phyloP scores from a whole-genome alignment of 2,113 vertebrate species.

The Chaetops frenatus region DNA sequence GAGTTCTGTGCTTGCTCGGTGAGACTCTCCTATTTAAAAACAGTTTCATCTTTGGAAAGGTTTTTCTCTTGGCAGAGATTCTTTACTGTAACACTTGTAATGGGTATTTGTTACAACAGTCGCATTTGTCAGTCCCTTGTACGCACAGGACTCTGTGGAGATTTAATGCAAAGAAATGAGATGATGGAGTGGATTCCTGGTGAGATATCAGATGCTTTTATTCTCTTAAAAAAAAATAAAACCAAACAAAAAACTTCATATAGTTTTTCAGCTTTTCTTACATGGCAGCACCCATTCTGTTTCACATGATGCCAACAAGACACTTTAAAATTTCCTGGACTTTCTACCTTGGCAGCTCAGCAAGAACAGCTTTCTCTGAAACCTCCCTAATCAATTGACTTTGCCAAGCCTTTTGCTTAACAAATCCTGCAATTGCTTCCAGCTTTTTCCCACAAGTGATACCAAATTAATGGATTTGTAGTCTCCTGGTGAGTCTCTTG shows the following conservation, averaged over 20 bases:
- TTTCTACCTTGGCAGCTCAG: conserved; percentile 47
- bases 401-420: conserved; percentile 61
- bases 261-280: neutral
- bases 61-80: neutral
- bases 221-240: neutral
- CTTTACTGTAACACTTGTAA: neutral
- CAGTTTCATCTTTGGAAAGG: neutral
- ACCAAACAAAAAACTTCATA: neutral
- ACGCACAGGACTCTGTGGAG: neutral
- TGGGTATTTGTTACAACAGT: neutral
- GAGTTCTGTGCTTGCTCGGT: neutral
- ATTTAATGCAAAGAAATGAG: neutral
- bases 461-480: conserved; percentile 63
- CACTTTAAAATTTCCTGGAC: conserved; percentile 25
- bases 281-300: neutral
- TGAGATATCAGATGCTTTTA: neutral
- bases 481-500: conserved; percentile 38
- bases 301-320: neutral
- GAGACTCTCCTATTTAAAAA: neutral
- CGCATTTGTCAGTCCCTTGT: neutral
- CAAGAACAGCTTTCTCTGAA: conserved; percentile 63
- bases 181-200: neutral
- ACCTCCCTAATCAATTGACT: conserved; percentile 66
- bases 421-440: conserved; percentile 55
- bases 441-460: conserved; percentile 57